phyloP scores from a whole-genome alignment of 2,797 vertebrate genomes.

The Schizopygopsis malacanthus region DNA sequence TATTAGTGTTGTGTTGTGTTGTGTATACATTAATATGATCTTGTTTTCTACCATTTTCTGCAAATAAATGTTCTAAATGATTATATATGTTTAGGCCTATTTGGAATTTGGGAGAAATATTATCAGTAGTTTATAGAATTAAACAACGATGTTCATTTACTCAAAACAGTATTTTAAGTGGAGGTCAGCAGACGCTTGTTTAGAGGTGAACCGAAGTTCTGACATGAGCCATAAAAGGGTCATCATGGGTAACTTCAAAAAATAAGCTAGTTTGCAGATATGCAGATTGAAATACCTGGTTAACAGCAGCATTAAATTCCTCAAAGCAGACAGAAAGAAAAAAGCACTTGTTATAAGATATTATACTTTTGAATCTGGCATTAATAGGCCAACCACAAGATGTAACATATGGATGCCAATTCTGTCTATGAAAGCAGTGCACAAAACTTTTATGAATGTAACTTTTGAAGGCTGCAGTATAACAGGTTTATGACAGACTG shows the following conservation, averaged over 20 bases:
- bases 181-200: background rate
- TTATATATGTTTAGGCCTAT: no score
- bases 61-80: no score
- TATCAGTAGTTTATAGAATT: no score
- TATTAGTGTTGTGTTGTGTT: no score
- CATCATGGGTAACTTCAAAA: background rate
- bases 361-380: background rate
- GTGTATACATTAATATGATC: no score
- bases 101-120: no score
- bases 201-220: background rate
- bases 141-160: no score
- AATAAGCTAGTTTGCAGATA: background rate
- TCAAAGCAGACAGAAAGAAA: background rate
- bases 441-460: constrained; percentile 29
- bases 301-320: background rate
- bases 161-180: background rate
- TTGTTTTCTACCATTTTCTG: no score
- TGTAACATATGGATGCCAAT: background rate
- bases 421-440: background rate
- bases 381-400: background rate
- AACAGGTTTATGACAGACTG: constrained; percentile 3
- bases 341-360: background rate
- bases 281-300: background rate
- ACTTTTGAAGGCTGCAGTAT: constrained; percentile 19
- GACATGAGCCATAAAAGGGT: no score